Evolutionary conservation across 2,113 vertebrate genomes (phyloP), one percentile per base, ranked within the genome.

Genomic region (Dermatemys mawii): DNA sequence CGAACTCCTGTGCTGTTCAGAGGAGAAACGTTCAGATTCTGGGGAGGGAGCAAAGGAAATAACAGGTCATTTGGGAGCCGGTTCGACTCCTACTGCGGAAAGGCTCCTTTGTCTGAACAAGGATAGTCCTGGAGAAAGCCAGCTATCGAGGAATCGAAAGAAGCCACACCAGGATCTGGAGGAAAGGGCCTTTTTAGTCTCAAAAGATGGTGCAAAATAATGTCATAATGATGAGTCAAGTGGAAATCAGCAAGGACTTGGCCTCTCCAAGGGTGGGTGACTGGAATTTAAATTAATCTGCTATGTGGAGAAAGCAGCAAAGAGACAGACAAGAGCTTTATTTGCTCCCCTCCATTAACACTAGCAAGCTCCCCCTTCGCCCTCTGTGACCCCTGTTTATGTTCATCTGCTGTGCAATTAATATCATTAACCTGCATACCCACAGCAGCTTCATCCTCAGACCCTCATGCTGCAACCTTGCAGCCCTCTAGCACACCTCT

Each of bases 341-440:
- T 38, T 70, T 70, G 63, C 63, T 38, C 35, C 19, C 2, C 19
- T 19, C 35, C 35, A 38, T 19, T 21, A 67, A 67, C 63, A n/a
- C 19, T 21, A 67, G 17, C 35, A 67, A 67, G 35, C 35, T 67
- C n/a, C 35, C n/a, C 4, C 3, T 63, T 63, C 17, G n/a, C 41
- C 88, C 60, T 50, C 89, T 48, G 44, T 70, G 55, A 76, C n/a
- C 75, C 76, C 83, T 84, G 29, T 67, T 22, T 46, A n/a, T 22
- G 57, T 29, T 85, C 57, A 82, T 60, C 81, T 50, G 27, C 75
- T 76, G 88, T 35, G 89, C 80, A 93, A 70, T 96, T 83, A 90
- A 83, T 88, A 93, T 95, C 81, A 49, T 51, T 90, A 88, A 50
- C 41, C 48, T 67, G 81, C 81, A 79, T 48, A 79, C 88, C 86